Base-by-base conservation (phyloP, 2,113 vertebrate species). In the Pomatorhinus ruficollis region DNA sequence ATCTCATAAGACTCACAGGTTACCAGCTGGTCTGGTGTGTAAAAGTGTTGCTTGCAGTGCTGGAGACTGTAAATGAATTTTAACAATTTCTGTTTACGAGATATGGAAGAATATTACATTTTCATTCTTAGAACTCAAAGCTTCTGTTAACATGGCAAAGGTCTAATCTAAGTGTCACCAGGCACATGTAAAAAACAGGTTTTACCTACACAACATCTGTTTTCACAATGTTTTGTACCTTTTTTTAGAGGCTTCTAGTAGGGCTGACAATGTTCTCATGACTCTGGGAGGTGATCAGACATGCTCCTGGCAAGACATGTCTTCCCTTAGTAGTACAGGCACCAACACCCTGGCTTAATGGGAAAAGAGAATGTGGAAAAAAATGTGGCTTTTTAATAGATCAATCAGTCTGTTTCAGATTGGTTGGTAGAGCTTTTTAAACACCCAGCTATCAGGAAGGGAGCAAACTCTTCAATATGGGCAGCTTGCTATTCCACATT, bases 1-100 rank as follows among this genome's bases (percentile, higher is more conserved):
- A 82, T 93, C 93, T 93, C 6, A 2, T 91, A 83, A 86, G 83
- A 42, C 49, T 84, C 82, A 78, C 88, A 79, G 74, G 76, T 92
- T 90, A 89, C 80, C 69, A 95, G 88, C 83, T 92, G 76, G 28
- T 86, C 79, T 95, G 35, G 10, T 47, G 50, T 83, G 72, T 81
- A 89, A 83, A 93, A 81, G 28, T 49, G 49, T 70, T 40, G 21
- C 25, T 86, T 68, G 31, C 33, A 42, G 12, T 61, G 63, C 72
- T 89, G 49, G 28, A 81, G 31, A 64, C 37, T 65, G 60, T 47
- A 81, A 87, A 71, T 5, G 8, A 72, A 49, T 78, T 86, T 74
- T 66, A 83, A 78, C 28, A 56, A 69, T 94, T 78, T 90, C 85
- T 95, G 39, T 74, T 84, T 68, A 84, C 3, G 7, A 54, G 20